phyloP scores from a whole-genome alignment of 2,888 invertebrate species.

The Nebria brevicollis region DNA sequence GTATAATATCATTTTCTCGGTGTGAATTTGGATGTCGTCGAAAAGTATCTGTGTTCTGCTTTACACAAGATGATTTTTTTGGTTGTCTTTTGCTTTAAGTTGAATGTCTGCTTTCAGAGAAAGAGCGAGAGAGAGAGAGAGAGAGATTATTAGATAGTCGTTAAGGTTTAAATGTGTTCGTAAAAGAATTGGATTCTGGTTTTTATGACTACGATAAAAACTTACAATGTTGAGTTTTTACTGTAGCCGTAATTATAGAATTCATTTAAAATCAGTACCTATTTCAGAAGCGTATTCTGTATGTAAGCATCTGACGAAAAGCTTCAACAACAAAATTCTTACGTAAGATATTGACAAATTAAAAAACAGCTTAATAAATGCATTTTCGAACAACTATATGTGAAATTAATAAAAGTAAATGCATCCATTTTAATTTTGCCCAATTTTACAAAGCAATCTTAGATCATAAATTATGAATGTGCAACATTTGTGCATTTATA shows the following conservation, averaged over 20 bases:
- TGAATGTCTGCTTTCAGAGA: conserved; percentile 34
- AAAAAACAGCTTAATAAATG: not conserved
- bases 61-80: conserved; percentile 35
- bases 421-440: not conserved
- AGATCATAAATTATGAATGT: no score
- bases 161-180: conserved; percentile 46
- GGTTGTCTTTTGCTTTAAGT: conserved; percentile 30
- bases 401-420: not conserved
- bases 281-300: conserved; percentile 39
- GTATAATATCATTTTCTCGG: conserved; percentile 24
- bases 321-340: conserved; percentile 27
- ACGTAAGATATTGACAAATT: not conserved
- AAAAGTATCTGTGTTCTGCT: conserved; percentile 30
- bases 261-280: conserved; percentile 45
- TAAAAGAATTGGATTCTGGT: conserved; percentile 30
- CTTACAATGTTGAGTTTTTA: conserved; percentile 4
- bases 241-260: not conserved
- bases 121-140: conserved; percentile 10
- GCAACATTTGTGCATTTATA: no score
- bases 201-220: conserved; percentile 7
- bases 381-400: not conserved
- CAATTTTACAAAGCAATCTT: no score
- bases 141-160: conserved; percentile 39
- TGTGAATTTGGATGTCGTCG: conserved; percentile 36
- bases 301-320: conserved; percentile 41